Evolutionary conservation across 2,113 vertebrate genomes (phyloP).

Genomic region (Petromus typicus): DNA sequence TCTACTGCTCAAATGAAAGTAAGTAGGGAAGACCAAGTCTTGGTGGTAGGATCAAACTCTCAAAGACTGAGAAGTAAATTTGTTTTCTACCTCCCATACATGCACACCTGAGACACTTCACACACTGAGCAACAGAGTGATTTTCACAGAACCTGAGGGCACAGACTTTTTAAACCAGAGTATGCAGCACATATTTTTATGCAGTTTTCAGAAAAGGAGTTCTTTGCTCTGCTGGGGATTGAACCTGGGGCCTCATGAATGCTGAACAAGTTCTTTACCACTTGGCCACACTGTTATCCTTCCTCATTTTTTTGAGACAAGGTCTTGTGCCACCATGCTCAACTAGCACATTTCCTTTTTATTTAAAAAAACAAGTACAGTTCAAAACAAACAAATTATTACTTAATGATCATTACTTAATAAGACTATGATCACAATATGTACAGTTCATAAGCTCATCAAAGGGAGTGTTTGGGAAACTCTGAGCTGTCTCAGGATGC

Average conservation of each 20-base stretch:
- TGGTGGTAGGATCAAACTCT: not conserved
- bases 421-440: not conserved
- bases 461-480: not conserved
- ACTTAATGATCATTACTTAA: not conserved
- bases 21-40: not conserved
- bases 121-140: not conserved
- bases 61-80: not conserved
- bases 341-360: not conserved
- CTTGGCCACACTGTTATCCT: not conserved
- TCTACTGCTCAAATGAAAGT: not conserved
- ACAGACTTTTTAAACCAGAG: not conserved
- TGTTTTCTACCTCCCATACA: not conserved
- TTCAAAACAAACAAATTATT: not conserved
- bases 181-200: not conserved
- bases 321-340: not conserved
- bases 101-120: accelerated
- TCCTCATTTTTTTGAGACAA: not conserved
- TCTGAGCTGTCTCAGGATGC: not conserved
- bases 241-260: not conserved
- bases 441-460: not conserved
- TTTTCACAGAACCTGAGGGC: not conserved
- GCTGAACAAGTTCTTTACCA: not conserved
- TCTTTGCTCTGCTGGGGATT: not conserved
- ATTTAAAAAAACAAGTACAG: not conserved
- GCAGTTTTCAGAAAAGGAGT: not conserved